These are phyloP conservation scores for Tipula helvola DNA, from an alignment of 2,888 invertebrate species.

Conservation along the genomic window DNA sequence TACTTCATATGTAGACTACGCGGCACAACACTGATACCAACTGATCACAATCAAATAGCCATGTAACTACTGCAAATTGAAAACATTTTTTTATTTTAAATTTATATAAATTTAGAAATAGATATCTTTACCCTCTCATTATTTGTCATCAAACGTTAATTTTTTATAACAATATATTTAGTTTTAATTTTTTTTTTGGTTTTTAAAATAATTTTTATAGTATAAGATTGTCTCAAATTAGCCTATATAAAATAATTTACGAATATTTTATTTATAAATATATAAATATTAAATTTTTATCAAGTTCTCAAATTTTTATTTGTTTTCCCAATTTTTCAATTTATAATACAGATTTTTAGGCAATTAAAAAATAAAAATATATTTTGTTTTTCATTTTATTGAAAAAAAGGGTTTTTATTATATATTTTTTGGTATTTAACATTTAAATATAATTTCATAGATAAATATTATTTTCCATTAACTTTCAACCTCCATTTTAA, in stretches of 20 bases:
- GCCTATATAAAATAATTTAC: not conserved
- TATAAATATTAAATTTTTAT: not conserved
- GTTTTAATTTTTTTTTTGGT: not conserved
- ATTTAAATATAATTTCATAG: not conserved
- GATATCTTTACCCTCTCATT: not conserved
- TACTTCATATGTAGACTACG: no score
- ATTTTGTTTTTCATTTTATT: not conserved
- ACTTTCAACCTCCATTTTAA: not conserved
- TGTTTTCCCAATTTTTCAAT: not conserved
- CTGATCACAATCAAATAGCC: not conserved
- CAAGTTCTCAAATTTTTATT: not conserved
- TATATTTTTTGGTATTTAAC: not conserved
- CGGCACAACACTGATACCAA: no score
- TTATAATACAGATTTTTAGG: not conserved
- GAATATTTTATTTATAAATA: not conserved
- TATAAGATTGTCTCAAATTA: not conserved
- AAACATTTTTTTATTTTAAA: not conserved
- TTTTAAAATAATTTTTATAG: not conserved
- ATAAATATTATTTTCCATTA: not conserved
- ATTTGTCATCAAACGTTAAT: not conserved
- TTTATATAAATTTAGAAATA: not conserved
- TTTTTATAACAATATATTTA: not conserved
- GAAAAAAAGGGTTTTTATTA: not conserved
- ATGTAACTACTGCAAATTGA: not conserved
- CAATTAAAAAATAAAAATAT: not conserved